Evolutionary conservation across 2,113 vertebrate genomes (phyloP).

Genomic region (Myocastor coypus): DNA sequence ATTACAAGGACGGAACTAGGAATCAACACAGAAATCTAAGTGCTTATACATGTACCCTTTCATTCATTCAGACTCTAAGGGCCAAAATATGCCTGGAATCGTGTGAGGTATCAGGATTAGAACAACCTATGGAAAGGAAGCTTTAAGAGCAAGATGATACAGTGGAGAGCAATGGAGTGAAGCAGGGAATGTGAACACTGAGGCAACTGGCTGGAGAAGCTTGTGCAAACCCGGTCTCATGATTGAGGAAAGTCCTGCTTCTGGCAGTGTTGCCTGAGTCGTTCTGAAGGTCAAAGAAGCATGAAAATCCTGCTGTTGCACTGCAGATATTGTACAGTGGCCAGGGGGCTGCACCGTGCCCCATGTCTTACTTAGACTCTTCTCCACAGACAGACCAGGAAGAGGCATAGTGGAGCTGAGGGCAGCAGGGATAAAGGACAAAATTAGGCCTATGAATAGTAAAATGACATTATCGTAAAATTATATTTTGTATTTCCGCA

Average conservation of each 20-base stretch:
- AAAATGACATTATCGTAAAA: constrained; percentile 18
- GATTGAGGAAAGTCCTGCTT: not conserved
- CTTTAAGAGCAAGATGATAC: not conserved
- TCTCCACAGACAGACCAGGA: not conserved
- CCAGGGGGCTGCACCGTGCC: not conserved
- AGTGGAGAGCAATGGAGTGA: not conserved
- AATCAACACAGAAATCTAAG: not conserved
- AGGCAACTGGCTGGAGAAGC: not conserved
- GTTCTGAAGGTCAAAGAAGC: not conserved
- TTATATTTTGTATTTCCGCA: constrained; percentile 24
- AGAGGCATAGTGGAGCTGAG: fast-evolving
- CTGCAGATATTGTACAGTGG: not conserved
- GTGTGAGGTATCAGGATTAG: not conserved
- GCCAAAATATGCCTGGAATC: not conserved
- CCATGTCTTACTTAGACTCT: not conserved
- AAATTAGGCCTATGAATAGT: not conserved
- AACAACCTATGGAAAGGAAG: not conserved
- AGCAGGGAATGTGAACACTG: not conserved
- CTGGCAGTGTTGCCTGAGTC: not conserved
- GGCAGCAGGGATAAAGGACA: not conserved
- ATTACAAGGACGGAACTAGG: not conserved
- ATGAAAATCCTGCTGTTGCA: not conserved
- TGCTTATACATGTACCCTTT: not conserved
- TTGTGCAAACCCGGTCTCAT: not conserved
- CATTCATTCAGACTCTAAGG: not conserved